Percentiles rank a stretch among this genome's conserved stretches.
phyloP scores from a whole-genome alignment of 2,797 vertebrate species.

The Hemibagrus guttatus region DNA sequence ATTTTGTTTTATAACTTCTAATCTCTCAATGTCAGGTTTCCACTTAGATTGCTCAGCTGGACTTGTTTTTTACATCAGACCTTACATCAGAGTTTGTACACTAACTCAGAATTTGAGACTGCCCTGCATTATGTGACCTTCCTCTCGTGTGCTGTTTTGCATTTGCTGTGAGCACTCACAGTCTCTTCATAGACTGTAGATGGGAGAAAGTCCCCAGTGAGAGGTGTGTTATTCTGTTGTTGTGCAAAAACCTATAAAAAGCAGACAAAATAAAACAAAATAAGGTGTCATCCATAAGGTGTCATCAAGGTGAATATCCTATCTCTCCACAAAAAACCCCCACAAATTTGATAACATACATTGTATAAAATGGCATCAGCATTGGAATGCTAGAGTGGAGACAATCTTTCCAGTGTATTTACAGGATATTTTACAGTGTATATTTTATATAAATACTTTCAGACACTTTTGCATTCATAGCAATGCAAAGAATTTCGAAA shows the following conservation, averaged over 20 bases:
- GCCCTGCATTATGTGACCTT: neutral
- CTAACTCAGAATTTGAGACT: neutral
- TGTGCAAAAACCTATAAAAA: conserved; percentile 91
- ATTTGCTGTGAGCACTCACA: conserved; percentile 82
- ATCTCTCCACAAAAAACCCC: conserved; percentile 13
- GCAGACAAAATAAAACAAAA: conserved; percentile 37
- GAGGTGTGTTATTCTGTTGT: conserved; percentile 94
- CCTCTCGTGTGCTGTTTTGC: conserved; percentile 1
- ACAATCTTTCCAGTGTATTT: neutral
- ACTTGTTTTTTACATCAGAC: neutral
- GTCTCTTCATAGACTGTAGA: conserved; percentile 92
- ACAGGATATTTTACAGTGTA: neutral
- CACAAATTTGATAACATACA: neutral
- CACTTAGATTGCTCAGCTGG: neutral
- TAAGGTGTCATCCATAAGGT: too few relatives aligned
- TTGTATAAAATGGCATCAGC: neutral
- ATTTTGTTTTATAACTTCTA: neutral
- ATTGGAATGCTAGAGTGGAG: neutral
- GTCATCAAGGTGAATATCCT: neutral
- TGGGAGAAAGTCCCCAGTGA: conserved; percentile 91
- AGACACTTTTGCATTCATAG: neutral
- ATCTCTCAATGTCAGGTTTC: neutral
- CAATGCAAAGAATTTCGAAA: neutral
- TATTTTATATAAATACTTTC: neutral
- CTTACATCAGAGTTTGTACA: neutral